These are phyloP conservation scores for Pachydiplax longipennis DNA, from an alignment of 2,888 invertebrate species.

Conservation along the genomic window DNA sequence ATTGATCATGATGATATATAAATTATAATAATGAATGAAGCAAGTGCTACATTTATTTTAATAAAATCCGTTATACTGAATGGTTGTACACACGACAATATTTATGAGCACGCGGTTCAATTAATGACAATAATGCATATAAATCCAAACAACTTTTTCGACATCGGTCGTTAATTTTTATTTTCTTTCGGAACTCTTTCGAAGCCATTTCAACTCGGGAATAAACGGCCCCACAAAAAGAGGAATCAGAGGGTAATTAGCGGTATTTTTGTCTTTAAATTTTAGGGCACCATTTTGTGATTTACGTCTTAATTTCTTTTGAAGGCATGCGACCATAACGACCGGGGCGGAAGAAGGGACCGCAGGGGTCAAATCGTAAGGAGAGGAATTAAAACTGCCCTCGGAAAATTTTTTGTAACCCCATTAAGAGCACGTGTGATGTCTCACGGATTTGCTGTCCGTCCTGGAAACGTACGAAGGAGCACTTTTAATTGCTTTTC, in stretches of 20 bases:
- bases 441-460: neutral
- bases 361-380: neutral
- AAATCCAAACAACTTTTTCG: no score
- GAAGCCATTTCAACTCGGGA: neutral
- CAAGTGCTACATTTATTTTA: no score
- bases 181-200: neutral
- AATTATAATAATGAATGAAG: no score
- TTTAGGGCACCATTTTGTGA: neutral
- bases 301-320: neutral
- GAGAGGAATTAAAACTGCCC: neutral
- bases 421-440: slow-evolving; percentile 22
- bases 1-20: no score
- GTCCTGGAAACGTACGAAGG: neutral
- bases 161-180: no score
- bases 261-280: neutral
- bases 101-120: no score
- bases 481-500: slow-evolving; percentile 4
- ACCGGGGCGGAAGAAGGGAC: neutral
- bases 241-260: neutral
- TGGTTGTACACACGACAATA: no score
- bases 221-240: no score
- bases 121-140: no score
- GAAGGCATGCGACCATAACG: neutral
- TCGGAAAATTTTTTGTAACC: neutral
- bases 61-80: no score